phyloP scores from a whole-genome alignment of 2,113 vertebrate species.

The Castor canadensis region DNA sequence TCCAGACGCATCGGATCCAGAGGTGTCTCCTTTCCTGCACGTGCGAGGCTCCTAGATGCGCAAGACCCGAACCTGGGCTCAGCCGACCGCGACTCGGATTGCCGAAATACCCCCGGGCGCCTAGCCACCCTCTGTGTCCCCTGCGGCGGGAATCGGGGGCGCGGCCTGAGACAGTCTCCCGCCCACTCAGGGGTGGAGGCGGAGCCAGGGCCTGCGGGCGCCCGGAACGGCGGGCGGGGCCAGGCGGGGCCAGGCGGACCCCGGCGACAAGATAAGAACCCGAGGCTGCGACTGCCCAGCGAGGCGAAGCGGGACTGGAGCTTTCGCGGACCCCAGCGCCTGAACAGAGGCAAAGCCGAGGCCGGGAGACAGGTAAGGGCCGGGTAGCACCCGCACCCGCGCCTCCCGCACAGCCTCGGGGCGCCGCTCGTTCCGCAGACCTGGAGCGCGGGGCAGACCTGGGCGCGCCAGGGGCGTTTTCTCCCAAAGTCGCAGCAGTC shows the following conservation, averaged over 20 bases:
- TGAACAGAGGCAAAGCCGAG: not conserved
- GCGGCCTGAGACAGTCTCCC: not conserved
- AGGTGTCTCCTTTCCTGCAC: not conserved
- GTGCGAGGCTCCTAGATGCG: not conserved
- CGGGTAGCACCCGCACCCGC: not conserved
- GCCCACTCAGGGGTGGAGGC: constrained; percentile 46
- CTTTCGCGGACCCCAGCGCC: not conserved
- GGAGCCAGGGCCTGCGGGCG: not conserved
- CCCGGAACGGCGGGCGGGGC: constrained; percentile 20
- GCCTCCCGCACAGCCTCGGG: too few relatives aligned
- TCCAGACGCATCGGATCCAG: not conserved
- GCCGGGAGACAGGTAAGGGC: constrained; percentile 37
- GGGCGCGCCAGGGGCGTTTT: too few relatives aligned
- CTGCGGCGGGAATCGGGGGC: not conserved
- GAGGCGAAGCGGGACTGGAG: not conserved
- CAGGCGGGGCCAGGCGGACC: not conserved
- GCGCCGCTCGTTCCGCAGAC: not conserved
- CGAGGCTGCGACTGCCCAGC: not conserved
- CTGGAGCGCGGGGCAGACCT: not conserved
- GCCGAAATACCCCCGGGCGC: too few relatives aligned
- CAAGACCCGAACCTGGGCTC: too few relatives aligned
- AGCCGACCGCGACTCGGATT: too few relatives aligned
- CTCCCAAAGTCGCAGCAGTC: not conserved
- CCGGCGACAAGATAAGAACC: constrained; percentile 29
- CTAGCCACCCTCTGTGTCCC: accelerated